Percentiles rank a stretch among this genome's conserved stretches.
phyloP scores from a whole-genome alignment of 2,113 vertebrate species.

The Indicator indicator region DNA sequence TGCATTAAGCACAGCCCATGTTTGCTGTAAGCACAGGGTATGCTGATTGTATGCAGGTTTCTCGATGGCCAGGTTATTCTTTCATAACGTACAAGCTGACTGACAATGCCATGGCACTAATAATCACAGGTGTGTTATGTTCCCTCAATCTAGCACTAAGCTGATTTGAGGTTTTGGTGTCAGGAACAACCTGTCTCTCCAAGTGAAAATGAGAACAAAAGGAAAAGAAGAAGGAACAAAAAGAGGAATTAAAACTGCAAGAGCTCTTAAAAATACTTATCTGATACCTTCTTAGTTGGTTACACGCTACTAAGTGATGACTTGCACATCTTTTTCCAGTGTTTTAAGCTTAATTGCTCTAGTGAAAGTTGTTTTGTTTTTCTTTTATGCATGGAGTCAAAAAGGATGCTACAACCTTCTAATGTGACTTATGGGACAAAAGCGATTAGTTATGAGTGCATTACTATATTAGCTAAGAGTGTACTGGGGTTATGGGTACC shows the following conservation, averaged over 20 bases:
- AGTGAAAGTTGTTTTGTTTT: background rate
- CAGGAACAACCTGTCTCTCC: background rate
- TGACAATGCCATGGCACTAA: background rate
- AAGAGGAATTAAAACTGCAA: background rate
- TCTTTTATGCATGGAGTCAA: background rate
- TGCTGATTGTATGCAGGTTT: background rate
- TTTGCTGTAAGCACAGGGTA: background rate
- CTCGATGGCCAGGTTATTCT: background rate
- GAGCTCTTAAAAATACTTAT: background rate
- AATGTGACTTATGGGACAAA: background rate
- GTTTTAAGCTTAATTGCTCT: background rate
- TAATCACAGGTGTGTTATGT: fast-evolving
- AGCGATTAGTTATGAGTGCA: background rate
- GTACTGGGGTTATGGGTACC: background rate
- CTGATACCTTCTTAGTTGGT: background rate
- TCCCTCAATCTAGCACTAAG: background rate
- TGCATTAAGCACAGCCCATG: background rate
- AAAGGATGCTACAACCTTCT: background rate
- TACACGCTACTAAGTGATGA: fast-evolving
- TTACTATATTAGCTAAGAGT: background rate
- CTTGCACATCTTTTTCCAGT: background rate
- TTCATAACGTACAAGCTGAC: background rate
- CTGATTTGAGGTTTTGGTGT: background rate
- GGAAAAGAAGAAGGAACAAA: background rate
- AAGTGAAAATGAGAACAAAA: background rate